Base-by-base conservation (phyloP, 2,888 invertebrate genomes). In the Drosophila tripunctata region DNA sequence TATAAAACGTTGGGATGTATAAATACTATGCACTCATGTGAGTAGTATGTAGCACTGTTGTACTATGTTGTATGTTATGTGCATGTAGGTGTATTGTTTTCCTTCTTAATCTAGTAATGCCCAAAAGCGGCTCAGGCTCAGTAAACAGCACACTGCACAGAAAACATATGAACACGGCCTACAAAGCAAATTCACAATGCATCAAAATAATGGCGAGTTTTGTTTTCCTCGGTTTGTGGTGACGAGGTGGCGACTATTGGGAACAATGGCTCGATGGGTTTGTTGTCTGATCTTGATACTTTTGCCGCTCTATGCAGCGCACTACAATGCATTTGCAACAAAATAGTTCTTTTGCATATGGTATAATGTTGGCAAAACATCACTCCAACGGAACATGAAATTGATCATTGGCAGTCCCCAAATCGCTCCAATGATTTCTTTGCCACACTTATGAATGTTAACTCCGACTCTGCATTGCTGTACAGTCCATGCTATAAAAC, bases 31-130 rank as follows among this genome's bases (percentile, higher is more conserved):
- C 43, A 58, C 62, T 35, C 40, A 51, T 57, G 38, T 58, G 21
- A 50, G 44, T 43, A 24, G n/a, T n/a, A n/a, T n/a, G n/a, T n/a
- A n/a, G n/a, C 21, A 21, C 27, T 10, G 10, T n/a, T n/a, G n/a
- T n/a, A n/a, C n/a, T 38, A 36, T 45, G 60, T 8, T 50, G 17
- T 35, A 4, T 40, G 15, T 44, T 30, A 4, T 19, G 24, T 51
- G 8, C 27, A 47, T 22, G 43, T 36, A 40, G 31, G 24, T 67
- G 66, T 50, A 79, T 81, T 85, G 73, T 81, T 68, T 63, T 64
- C 56, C 3, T 64, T 55, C 68, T 66, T 90, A 89, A 89, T 88
- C 88, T 78, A 86, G 78, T 87, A 84, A 90, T 87, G 71, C 90
- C 44, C 58, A 71, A 85, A 90, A 90, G 82, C 90, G 84, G 81